Evolutionary conservation across 2,797 vertebrate species (phyloP).

Genomic region (Coilia nasus): DNA sequence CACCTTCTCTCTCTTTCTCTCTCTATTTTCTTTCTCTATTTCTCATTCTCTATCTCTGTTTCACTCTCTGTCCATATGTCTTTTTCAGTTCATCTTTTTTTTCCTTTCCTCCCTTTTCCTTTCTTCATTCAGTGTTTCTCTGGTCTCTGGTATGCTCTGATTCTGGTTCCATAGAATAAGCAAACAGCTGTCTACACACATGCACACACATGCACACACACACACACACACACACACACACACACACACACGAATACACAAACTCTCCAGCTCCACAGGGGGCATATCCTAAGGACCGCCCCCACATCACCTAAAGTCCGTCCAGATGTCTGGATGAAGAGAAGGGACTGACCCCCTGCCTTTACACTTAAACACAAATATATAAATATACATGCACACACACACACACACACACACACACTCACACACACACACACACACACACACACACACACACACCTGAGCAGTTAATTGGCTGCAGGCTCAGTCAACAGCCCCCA

Average conservation of each 20-base stretch:
- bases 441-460: constrained; percentile 40
- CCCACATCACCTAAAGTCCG: constrained; percentile 1
- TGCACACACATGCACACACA: neutral
- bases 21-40: neutral
- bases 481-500: constrained; percentile 51
- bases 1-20: neutral
- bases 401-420: constrained; percentile 43
- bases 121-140: no score
- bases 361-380: neutral
- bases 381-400: constrained; percentile 26
- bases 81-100: no score
- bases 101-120: no score
- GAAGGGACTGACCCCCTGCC: neutral
- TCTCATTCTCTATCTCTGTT: no score
- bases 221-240: neutral
- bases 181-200: no score
- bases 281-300: constrained; percentile 9
- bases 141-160: neutral
- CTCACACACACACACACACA: constrained; percentile 33
- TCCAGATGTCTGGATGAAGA: constrained; percentile 14
- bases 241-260: neutral
- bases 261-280: neutral
- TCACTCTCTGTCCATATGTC: no score
- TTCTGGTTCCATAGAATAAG: no score
- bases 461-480: constrained; percentile 51